These are phyloP conservation scores for Lepeophtheirus salmonis DNA, from an alignment of 1,140 invertebrate species.

Conservation along the genomic window DNA sequence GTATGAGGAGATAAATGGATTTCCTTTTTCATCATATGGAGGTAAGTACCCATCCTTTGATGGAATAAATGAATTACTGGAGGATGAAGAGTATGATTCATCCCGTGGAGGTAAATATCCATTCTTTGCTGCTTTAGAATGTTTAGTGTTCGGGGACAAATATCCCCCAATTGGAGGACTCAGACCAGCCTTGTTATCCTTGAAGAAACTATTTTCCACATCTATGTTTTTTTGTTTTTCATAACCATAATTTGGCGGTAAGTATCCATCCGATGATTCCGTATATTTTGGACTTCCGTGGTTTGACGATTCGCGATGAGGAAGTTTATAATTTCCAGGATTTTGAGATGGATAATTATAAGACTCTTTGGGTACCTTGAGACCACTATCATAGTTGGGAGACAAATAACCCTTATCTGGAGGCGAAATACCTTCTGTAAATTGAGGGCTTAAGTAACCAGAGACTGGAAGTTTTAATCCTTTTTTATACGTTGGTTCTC, in stretches of 20 bases:
- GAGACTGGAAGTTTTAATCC: not conserved
- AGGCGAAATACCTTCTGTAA: not conserved
- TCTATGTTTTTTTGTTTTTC: no score
- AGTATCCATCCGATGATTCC: no score
- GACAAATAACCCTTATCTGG: not conserved
- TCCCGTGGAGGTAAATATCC: not conserved
- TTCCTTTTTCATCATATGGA: not conserved
- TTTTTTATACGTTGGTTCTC: not conserved
- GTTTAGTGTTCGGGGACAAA: not conserved
- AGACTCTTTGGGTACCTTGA: not conserved
- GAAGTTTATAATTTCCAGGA: no score
- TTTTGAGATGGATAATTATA: not conserved
- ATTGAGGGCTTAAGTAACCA: not conserved
- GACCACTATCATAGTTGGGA: not conserved
- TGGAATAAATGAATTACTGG: no score
- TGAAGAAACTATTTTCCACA: no score
- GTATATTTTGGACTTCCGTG: no score
- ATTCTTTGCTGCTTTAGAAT: not conserved
- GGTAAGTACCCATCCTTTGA: not conserved
- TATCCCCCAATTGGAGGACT: no score
- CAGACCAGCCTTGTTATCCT: no score
- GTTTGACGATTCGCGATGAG: no score
- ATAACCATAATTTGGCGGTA: no score
- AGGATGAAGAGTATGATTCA: not conserved
- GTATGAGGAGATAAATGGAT: not conserved